Conservation (phyloP, 1,140 invertebrate species). For the Aphis gossypii region DNA sequence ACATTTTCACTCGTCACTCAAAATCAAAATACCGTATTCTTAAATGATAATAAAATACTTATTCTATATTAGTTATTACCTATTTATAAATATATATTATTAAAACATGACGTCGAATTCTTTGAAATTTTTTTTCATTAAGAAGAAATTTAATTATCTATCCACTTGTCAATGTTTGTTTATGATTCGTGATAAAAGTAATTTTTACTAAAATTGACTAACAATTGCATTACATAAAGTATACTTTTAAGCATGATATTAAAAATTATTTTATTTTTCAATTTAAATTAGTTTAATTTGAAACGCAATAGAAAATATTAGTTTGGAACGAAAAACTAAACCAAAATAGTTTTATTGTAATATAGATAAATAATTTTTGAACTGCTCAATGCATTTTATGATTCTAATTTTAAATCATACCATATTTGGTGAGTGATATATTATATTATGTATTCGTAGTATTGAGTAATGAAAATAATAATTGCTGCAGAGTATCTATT, state of each 20-base stretch:
- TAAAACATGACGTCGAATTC: background rate
- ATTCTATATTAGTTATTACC: background rate
- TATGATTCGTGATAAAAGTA: background rate
- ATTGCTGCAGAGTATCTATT: background rate
- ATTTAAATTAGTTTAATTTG: background rate
- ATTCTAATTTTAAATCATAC: too few relatives aligned
- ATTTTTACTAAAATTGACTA: background rate
- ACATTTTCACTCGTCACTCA: constrained; percentile 1
- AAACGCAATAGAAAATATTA: background rate
- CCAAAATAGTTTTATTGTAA: background rate
- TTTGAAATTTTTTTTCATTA: background rate
- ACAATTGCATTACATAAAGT: background rate
- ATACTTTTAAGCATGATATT: background rate
- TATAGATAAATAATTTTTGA: background rate
- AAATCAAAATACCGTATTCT: background rate
- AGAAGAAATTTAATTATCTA: background rate
- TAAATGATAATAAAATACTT: background rate
- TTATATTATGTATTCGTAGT: too few relatives aligned
- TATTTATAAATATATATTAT: background rate
- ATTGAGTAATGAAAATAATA: background rate
- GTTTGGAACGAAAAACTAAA: background rate
- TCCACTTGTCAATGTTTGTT: background rate
- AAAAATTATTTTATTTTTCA: background rate
- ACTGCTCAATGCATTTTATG: background rate
- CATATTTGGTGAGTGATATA: too few relatives aligned